Percentiles rank a stretch among this genome's conserved stretches.
Evolutionary conservation across 2,888 invertebrate genomes (phyloP).

Genomic region (Drosophila nr. perissopoda): DNA sequence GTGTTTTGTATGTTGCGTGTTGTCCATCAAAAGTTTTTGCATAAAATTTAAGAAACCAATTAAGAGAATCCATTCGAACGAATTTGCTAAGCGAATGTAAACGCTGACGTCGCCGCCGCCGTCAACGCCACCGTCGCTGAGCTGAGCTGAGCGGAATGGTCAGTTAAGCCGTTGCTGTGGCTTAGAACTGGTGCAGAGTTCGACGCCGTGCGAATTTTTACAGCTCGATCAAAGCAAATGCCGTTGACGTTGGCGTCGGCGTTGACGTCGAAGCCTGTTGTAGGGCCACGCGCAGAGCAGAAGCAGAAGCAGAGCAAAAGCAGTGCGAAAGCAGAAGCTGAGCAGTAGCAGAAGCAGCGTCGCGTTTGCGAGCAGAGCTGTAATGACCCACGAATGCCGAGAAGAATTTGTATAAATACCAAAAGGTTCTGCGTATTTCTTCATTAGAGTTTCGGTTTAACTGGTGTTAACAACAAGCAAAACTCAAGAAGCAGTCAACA

Average conservation of each 20-base stretch:
- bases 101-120: conserved; percentile 21
- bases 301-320: neutral
- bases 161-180: conserved; percentile 49
- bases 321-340: neutral
- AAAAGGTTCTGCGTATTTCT: conserved; percentile 77
- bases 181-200: conserved; percentile 67
- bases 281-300: conserved; percentile 7
- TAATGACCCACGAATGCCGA: conserved; percentile 54
- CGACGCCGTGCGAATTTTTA: conserved; percentile 76
- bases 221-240: conserved; percentile 57
- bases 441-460: conserved; percentile 80
- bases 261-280: conserved; percentile 23
- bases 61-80: conserved; percentile 73
- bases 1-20: conserved; percentile 37
- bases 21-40: conserved; percentile 81
- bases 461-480: conserved; percentile 80
- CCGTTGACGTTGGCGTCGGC: conserved; percentile 15
- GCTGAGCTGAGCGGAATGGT: conserved; percentile 43
- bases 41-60: conserved; percentile 80
- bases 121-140: conserved; percentile 13
- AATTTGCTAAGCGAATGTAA: conserved; percentile 69
- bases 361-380: conserved; percentile 43
- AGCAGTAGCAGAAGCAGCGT: conserved; percentile 30
- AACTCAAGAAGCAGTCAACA: conserved; percentile 62
- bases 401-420: conserved; percentile 82